phyloP scores from a whole-genome alignment of 1,140 invertebrate genomes.

The Orius laevigatus region DNA sequence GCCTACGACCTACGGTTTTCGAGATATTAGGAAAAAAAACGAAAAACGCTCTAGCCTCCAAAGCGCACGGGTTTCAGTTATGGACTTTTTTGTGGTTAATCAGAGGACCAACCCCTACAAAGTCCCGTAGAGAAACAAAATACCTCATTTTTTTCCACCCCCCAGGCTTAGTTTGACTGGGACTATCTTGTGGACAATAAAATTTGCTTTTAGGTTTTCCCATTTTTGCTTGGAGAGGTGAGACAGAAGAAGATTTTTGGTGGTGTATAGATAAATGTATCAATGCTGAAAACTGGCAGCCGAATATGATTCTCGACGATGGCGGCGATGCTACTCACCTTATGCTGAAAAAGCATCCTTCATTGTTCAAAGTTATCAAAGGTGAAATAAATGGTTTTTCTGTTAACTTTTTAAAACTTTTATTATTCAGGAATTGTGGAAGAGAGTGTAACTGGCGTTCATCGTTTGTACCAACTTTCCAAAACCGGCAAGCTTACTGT shows the following conservation, averaged over 20 bases:
- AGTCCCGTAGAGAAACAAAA: too few species aligned
- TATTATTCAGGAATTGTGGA: slow-evolving; percentile 94
- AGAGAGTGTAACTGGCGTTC: slow-evolving; percentile 94
- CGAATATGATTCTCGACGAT: slow-evolving; percentile 98
- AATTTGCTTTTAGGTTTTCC: slow-evolving; percentile 41
- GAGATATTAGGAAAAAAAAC: too few species aligned
- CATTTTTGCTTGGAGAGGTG: slow-evolving; percentile 89
- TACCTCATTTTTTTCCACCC: too few species aligned
- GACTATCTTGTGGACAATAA: too few species aligned
- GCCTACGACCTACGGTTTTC: too few species aligned
- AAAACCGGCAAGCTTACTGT: slow-evolving; percentile 87
- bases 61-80: too few species aligned
- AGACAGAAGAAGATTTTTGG: slow-evolving; percentile 96
- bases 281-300: slow-evolving; percentile 82
- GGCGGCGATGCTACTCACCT: slow-evolving; percentile 93
- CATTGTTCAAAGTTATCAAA: slow-evolving; percentile 90
- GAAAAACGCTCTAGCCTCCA: too few species aligned
- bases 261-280: slow-evolving; percentile 96
- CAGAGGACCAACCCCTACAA: too few species aligned
- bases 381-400: slow-evolving; percentile 32
- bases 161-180: too few species aligned
- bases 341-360: slow-evolving; percentile 92
- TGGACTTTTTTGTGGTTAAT: too few species aligned
- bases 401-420: too few species aligned
- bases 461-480: slow-evolving; percentile 88